phyloP scores from a whole-genome alignment of 1,140 invertebrate genomes.

The Drosophila eugracilis region DNA sequence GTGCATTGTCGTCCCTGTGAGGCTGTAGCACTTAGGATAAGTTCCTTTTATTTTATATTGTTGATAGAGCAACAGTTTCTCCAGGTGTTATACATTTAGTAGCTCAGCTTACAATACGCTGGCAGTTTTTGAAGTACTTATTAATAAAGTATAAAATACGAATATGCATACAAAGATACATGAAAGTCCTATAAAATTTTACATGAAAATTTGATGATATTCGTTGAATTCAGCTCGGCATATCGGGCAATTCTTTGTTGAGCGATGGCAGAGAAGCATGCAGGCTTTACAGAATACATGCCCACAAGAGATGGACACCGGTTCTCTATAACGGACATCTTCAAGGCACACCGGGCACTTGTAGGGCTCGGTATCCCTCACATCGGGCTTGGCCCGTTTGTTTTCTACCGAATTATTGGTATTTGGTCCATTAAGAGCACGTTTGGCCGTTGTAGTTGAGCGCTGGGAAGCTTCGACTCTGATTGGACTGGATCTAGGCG shows the following conservation, averaged over 20 bases:
- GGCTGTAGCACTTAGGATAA: constrained; percentile 36
- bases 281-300: not conserved
- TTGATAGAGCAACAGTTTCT: constrained; percentile 33
- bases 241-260: not conserved
- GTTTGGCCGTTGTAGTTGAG: too few relatives aligned
- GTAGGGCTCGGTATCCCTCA: not conserved
- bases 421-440: too few relatives aligned
- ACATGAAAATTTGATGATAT: not conserved
- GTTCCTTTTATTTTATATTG: constrained; percentile 20
- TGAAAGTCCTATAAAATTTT: too few relatives aligned
- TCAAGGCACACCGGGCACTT: not conserved
- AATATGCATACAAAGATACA: too few relatives aligned
- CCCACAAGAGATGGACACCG: not conserved
- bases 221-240: not conserved
- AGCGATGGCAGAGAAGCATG: not conserved
- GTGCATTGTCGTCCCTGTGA: constrained; percentile 31
- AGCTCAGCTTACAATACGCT: not conserved
- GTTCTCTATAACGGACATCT: not conserved
- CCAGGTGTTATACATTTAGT: constrained; percentile 1
- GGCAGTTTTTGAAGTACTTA: not conserved
- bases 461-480: too few relatives aligned
- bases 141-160: too few relatives aligned
- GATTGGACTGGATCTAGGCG: too few relatives aligned
- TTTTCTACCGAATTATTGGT: too few relatives aligned
- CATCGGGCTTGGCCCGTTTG: not conserved